Base-by-base conservation (phyloP, 2,797 vertebrate species). In the Lates japonicus region DNA sequence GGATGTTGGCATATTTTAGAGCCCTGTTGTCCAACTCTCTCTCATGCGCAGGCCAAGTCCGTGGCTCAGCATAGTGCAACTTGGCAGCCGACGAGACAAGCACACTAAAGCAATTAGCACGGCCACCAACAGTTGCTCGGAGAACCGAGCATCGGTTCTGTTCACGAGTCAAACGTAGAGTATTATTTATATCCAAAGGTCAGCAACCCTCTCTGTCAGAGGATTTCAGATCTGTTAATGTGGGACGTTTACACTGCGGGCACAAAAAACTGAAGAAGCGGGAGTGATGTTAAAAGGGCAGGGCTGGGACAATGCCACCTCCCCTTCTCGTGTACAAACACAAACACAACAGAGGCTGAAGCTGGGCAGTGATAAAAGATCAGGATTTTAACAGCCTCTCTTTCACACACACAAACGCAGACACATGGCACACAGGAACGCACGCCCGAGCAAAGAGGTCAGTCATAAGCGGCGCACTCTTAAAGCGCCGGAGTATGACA, bases 101-200 rank as follows among this genome's bases (percentile, higher is more conserved):
- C 88, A 68, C 91, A 88, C 91, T 92, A 93, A 93, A 93, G 92
- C 93, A 93, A 94, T 93, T 93, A 93, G 92, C 81, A 52, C 22
- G 85, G 88, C 91, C 93, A 91, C 91, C 92, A 83, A 88, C 87
- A 81, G 82, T 74, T 81, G 69, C 81, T 89, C 52, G 42, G 82
- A 89, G 76, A 92, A 75, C 52, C 20, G 59, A 54, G 54, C 79
- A 60, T 83, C 74, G 64, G 66, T 81, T 89, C 80, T 83, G 76
- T 81, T 83, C 87, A 63, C 69, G 20, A 90, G 87, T 93, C 88
- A 92, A 92, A 93, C 52, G 48, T 65, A 70, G 83, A 80, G 90
- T 76, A 82, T 90, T 91, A 90, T 92, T 90, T 94, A 88, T 92
- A 92, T 91, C 84, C 81, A 85, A 84, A 90, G 91, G 90, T 93